Percentiles rank a stretch among this genome's conserved stretches.
These are phyloP conservation scores for Achlya flavicornis DNA, from an alignment of 2,888 invertebrate genomes.

Conservation along the genomic window DNA sequence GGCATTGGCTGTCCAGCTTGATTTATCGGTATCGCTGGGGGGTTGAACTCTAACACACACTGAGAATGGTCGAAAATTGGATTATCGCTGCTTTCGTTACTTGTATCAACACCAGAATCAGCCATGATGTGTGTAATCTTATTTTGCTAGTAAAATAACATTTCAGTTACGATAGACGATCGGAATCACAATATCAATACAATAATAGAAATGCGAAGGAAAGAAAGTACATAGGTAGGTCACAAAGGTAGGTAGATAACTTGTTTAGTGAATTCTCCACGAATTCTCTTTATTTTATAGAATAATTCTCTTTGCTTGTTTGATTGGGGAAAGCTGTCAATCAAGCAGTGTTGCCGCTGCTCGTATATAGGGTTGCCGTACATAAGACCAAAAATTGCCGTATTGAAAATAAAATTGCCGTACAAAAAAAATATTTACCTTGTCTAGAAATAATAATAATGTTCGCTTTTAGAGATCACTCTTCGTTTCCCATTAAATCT, in stretches of 20 bases:
- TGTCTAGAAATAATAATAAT: no score
- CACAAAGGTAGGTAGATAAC: conserved; percentile 6
- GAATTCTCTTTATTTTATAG: no score
- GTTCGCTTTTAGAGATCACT: no score
- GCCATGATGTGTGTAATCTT: conserved; percentile 66
- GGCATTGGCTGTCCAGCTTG: conserved; percentile 74
- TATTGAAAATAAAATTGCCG: no score
- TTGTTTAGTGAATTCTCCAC: no score
- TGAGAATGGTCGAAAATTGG: conserved; percentile 76
- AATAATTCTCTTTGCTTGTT: no score
- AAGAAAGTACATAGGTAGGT: not conserved
- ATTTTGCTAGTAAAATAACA: conserved; percentile 22
- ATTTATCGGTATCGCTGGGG: conserved; percentile 74
- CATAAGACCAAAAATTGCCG: no score
- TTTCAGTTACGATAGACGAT: conserved; percentile 30
- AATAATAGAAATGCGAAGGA: not conserved
- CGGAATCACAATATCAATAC: not conserved
- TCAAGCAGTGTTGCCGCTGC: no score
- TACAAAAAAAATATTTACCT: no score
- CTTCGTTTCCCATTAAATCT: no score
- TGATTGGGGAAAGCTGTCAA: conserved; percentile 31
- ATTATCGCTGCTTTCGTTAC: conserved; percentile 88
- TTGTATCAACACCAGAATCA: conserved; percentile 89
- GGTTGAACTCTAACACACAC: conserved; percentile 73
- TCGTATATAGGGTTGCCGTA: no score